phyloP scores from a whole-genome alignment of 2,113 vertebrate species.

The Chrysemys picta region DNA sequence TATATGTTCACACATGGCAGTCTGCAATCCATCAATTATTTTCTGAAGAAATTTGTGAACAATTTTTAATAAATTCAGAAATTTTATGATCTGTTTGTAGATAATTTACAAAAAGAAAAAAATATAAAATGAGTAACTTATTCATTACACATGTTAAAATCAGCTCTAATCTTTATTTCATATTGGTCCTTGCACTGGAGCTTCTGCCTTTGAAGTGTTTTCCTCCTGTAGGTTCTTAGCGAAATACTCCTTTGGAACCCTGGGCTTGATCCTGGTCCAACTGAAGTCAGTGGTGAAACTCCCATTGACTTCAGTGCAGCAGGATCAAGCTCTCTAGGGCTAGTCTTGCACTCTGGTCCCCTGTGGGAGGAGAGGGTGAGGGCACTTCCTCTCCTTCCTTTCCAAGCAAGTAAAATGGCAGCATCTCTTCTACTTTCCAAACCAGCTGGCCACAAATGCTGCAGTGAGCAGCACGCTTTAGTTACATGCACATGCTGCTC shows the following conservation, averaged over 20 bases:
- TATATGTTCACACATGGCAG: not conserved
- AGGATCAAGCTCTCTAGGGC: not conserved
- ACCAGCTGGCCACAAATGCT: not conserved
- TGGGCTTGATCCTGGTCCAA: not conserved
- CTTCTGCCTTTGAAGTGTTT: conserved; percentile 21
- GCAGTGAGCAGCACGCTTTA: not conserved
- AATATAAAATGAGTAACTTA: not conserved
- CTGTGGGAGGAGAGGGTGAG: not conserved
- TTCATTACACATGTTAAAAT: not conserved
- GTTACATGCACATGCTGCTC: not conserved
- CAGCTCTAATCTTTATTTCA: not conserved
- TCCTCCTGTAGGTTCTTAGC: not conserved
- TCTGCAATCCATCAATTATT: not conserved
- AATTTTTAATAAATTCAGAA: not conserved
- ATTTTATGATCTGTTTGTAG: not conserved
- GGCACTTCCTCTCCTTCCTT: not conserved
- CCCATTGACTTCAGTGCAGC: not conserved
- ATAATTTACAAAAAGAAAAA: not conserved
- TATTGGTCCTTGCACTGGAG: not conserved
- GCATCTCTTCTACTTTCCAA: not conserved
- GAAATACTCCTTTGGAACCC: not conserved
- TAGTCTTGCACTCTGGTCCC: not conserved
- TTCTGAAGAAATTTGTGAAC: not conserved
- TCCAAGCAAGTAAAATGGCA: accelerated
- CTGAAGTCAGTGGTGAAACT: not conserved